Percentiles rank a stretch among this genome's conserved stretches.
Evolutionary conservation across 1,140 invertebrate species (phyloP).

Genomic region (Leptinotarsa texana): DNA sequence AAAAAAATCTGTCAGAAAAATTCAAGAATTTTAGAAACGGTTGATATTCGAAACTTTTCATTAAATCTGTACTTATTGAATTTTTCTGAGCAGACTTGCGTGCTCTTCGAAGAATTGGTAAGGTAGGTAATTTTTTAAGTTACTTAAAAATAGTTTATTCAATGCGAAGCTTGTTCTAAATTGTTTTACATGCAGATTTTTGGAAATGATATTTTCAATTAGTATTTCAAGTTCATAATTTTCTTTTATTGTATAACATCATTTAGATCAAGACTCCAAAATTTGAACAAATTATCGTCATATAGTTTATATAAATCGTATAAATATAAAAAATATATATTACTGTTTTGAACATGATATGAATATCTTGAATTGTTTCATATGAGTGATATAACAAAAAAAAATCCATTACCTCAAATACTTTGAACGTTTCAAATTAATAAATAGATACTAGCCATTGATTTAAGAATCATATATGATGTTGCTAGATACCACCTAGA

Average conservation of each 20-base stretch:
- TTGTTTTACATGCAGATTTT: slow-evolving; percentile 1
- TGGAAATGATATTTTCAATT: background rate
- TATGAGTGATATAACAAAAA: background rate
- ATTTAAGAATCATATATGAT: too few relatives aligned
- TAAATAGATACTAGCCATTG: too few relatives aligned
- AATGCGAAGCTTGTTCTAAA: background rate
- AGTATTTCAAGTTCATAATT: background rate
- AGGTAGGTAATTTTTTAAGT: slow-evolving; percentile 32
- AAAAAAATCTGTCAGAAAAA: slow-evolving; percentile 18
- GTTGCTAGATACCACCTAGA: too few relatives aligned
- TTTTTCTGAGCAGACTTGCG: slow-evolving; percentile 30
- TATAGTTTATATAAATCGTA: slow-evolving; percentile 3
- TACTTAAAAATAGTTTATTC: slow-evolving; percentile 2
- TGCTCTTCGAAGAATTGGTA: slow-evolving; percentile 19
- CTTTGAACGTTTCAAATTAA: too few relatives aligned
- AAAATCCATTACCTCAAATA: background rate
- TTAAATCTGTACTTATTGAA: slow-evolving; percentile 34
- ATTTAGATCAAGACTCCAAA: background rate
- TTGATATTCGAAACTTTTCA: background rate
- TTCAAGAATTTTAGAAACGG: background rate
- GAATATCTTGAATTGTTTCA: too few relatives aligned
- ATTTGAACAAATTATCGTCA: background rate
- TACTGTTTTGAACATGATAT: background rate
- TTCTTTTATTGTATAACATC: background rate
- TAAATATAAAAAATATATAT: background rate